Base-by-base conservation (phyloP, 2,888 invertebrate genomes). In the Nezara viridula region DNA sequence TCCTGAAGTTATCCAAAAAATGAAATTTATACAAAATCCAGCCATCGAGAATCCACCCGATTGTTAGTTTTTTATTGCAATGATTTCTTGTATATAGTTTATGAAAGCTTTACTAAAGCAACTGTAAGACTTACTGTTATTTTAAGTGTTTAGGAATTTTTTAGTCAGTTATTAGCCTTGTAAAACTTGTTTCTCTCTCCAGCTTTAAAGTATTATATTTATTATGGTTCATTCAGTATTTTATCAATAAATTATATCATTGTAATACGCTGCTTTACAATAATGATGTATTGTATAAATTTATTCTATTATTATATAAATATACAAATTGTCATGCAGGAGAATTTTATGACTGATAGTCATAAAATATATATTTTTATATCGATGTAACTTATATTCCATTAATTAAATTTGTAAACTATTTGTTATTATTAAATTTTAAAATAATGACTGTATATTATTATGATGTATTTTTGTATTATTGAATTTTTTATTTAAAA, bases 401-500 rank as follows among this genome's bases (percentile, higher is more conserved):
- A 14, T 60, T 27, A 14, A 10, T 60, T 14, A 60, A 4, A 5
- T 60, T 27, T 27, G 60, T 73, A 37, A 73, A 37, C 66, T 37
- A 55, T 55, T 60, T 27, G 21, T 73, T 73, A 73, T 60, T 60
- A 60, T 73, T 73, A 73, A 73, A 73, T 73, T 73, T 73, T 73
- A 73, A 37, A 37, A 27, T 27, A 14, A 27, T n/a, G 55, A n/a
- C 55, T 55, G 24, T 27, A 16, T 60, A 60, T 60, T 60, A 27
- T 27, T 2, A 16, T 27, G 27, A 14, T 60, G 27, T 60, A n/a
- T 60, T 60, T 55, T 55, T 55, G n/a, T 55, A 55, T n/a, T 55
- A 6, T 55, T 27, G 12, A 55, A 55, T 9, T 55, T n/a, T 55
- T 24, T 55, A 55, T 55, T 55, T 10, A 55, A 55, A n/a, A 55